Evolutionary conservation across 2,888 invertebrate genomes (phyloP).

Genomic region (Argyresthia albistria): DNA sequence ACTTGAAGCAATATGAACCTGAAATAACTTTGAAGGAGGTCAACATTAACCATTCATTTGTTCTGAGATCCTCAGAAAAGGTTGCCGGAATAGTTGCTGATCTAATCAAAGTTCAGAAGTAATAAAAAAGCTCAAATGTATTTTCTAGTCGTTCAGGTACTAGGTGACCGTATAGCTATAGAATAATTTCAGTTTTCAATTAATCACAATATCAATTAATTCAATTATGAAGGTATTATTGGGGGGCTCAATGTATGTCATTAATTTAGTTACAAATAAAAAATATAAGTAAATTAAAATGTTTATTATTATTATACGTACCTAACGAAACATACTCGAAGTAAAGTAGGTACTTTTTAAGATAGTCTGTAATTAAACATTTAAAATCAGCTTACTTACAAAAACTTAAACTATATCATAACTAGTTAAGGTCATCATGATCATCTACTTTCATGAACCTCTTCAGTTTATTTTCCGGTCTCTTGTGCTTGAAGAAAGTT

Average conservation of each 20-base stretch:
- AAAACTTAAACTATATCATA: background rate
- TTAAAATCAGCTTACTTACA: background rate
- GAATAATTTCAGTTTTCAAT: too few species aligned
- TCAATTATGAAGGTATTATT: too few species aligned
- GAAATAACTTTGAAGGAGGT: conserved; percentile 34
- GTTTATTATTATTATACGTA: too few species aligned
- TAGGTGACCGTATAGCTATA: too few species aligned
- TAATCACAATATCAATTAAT: too few species aligned
- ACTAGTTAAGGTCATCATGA: background rate
- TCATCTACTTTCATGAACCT: conserved; percentile 5
- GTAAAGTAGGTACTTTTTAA: background rate
- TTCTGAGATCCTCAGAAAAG: conserved; percentile 74
- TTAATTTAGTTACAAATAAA: too few species aligned
- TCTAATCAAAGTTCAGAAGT: conserved; percentile 24
- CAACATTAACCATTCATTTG: conserved; percentile 82
- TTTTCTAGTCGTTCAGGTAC: too few species aligned
- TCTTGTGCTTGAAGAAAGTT: conserved; percentile 25
- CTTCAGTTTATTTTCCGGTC: conserved; percentile 16
- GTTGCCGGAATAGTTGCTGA: conserved; percentile 63
- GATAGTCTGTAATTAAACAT: background rate
- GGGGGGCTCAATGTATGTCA: too few species aligned
- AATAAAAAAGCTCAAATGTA: background rate
- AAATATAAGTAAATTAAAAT: too few species aligned
- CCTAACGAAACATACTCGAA: too few species aligned
- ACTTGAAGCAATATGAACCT: conserved; percentile 60